These are phyloP conservation scores for Tragelaphus oryx DNA, from an alignment of 2,797 vertebrate genomes.

Conservation along the genomic window DNA sequence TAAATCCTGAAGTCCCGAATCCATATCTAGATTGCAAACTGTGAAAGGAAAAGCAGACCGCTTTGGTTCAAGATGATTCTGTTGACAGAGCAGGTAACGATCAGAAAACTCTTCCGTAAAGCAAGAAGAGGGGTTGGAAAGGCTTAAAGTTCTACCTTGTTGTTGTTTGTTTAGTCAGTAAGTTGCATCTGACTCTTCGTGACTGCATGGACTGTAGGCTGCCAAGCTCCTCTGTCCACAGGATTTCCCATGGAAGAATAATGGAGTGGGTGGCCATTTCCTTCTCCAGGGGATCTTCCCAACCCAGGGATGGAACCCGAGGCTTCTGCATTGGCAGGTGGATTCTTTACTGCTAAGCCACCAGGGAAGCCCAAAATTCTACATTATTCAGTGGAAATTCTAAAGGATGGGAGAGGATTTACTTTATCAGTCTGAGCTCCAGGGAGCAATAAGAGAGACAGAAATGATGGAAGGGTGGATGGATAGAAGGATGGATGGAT, in stretches of 20 bases:
- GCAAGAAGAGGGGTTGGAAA: neutral
- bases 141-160: neutral
- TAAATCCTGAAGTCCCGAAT: conserved; percentile 7
- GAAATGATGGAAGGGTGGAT: neutral
- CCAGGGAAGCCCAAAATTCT: neutral
- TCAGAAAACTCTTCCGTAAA: neutral
- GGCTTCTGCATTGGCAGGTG: neutral
- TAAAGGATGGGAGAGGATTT: neutral
- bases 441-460: neutral
- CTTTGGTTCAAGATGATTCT: neutral
- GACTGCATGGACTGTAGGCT: neutral
- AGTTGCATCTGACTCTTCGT: neutral
- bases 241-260: neutral
- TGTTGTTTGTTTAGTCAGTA: neutral
- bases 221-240: neutral
- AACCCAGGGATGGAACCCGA: neutral
- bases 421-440: neutral
- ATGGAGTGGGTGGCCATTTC: neutral
- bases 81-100: neutral
- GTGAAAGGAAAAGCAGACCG: neutral
- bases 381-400: neutral
- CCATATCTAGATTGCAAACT: neutral
- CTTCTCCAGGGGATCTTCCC: neutral
- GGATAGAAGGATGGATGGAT: neutral
- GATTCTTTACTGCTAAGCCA: neutral